Base-by-base conservation (phyloP, 2,888 invertebrate genomes). In the Apocheima hispidaria region DNA sequence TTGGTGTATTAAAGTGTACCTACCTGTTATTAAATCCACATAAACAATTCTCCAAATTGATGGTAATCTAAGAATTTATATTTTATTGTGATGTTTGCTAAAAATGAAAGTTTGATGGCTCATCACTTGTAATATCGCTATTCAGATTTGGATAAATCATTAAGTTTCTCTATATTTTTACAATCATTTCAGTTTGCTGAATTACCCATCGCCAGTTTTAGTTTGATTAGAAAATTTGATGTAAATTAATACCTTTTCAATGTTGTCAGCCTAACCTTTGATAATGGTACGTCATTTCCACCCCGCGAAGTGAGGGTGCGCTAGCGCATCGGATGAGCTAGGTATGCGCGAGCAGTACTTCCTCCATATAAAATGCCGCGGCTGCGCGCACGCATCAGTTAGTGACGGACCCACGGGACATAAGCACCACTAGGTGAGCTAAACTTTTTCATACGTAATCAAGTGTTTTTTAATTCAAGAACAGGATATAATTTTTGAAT, bases 361-460 rank as follows among this genome's bases (percentile, higher is more conserved):
- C 86, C 88, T 85, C 84, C 78, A 85, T 92, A 92, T 92, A 92
- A 86, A 87, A 85, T 85, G 57, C 50, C 69, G 81, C 79, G 68
- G 61, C 69, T 51, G 70, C 83, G 81, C 81, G 68, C 67, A 76
- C 86, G 84, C 90, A 85, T 84, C 91, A 92, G 90, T 91, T 86
- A 75, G 91, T 90, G 87, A 84, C 84, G 75, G 82, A 78, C 77
- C 76, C 79, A 78, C 76, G 74, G 72, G 71, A 78, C 75, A 81
- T 69, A 79, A 79, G 79, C 83, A 80, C 70, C 65, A 69, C 73
- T 78, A 77, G 77, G 91, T 92, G 77, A 91, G 91, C 87, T 30
- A 16, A 35, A 49, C 30, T 60, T 48, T 60, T 55, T 48, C 21
- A 36, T 62, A 49, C 38, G 43, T 50, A 48, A 56, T 21, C 48